Evolutionary conservation across 1,140 invertebrate genomes (phyloP), one percentile per base, ranked within the genome.

Genomic region (Limonius californicus): DNA sequence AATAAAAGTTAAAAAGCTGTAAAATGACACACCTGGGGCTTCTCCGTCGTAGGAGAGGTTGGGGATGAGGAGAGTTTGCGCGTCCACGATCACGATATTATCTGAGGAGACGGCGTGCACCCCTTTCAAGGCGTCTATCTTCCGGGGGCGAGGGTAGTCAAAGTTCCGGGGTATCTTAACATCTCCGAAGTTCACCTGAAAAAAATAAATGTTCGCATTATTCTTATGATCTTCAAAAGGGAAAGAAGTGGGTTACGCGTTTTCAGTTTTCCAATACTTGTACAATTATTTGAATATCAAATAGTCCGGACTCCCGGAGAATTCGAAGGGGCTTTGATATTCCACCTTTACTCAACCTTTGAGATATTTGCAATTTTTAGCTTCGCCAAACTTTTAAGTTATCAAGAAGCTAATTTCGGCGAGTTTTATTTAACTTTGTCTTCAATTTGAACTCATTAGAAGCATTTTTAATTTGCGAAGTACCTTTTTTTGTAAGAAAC

Each of bases 101-200:
- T 93, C 92, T 0, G 92, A 95, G 18, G 85, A 85, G 0, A 95
- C 89, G 14, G 82, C 86, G 71, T 95, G 93, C 15, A 94, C 87
- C 8, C 92, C 89, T 42, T 82, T 82, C 39, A 95, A 77, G 0
- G 84, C 79, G 0, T 80, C 85, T 57, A 95, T 81, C 75, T 91
- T 91, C 68, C 90, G 89, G 0, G 92, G 92, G 66, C 86, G 83
- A 0, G 92, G 91, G 71, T 85, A 92, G 73, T 94, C 90, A 70
- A 94, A 82, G 64, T 83, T 84, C 59, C 82, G 81, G 0, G 90
- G 87, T 65, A 95, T 90, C 68, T 83, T 85, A 16, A 95, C 86
- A 67, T 94, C 90, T 11, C 91, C 93, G 70, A 96, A 95, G 78
- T 94, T 93, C n/a, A 91, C 88, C 90, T 93, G 76, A 0, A 77